Base-by-base conservation (phyloP, 2,888 invertebrate genomes). In the Mystacides longicornis region DNA sequence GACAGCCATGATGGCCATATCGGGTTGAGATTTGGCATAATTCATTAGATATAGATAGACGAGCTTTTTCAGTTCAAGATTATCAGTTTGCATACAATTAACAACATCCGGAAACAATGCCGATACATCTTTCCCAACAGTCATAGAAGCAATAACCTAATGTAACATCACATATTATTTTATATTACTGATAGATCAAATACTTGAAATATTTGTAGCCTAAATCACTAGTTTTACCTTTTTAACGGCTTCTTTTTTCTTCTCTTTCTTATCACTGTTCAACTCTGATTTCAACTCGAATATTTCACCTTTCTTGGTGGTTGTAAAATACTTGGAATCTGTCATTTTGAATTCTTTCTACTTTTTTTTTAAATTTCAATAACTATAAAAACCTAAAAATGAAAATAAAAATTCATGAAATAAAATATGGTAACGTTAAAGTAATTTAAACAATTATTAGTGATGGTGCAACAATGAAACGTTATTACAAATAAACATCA, bases 11-110 rank as follows among this genome's bases (percentile, higher is more conserved):
- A 99, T 99, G 54, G 99, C 99, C 92, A 98, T 95, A 70, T 99
- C 99, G 0, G 99, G 99, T 73, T 99, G 99, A 52, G 95, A 96
- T 74, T 99, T 99, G 53, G 99, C 99, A 73, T 99, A 99, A 73
- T 99, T 99, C 99, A 99, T 99, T 65, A 99, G 77, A 70, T 99
- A 99, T 51, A 99, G 78, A 71, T 99, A 99, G 1, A 99, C 99
- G 50, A 99, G 79, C 68, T 99, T 99, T 77, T 99, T 99, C 64
- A 99, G 74, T 72, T 99, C 99, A 68, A 99, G 77, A 74, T 99
- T 99, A 70, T 99, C 99, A 0, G 99, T 99, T 77, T 99, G 99
- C 98, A 99, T 99, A 71, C 99, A 99, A 75, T 99, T 99, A 23
- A 99, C 97, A 1, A 99, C 99, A 71, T 99, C 99, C 0, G 99